A percentile compares a stretch with the other conserved stretches of the same genome.
Evolutionary conservation across 2,888 invertebrate genomes (phyloP).

Genomic region (Cryptosula pallasiana): DNA sequence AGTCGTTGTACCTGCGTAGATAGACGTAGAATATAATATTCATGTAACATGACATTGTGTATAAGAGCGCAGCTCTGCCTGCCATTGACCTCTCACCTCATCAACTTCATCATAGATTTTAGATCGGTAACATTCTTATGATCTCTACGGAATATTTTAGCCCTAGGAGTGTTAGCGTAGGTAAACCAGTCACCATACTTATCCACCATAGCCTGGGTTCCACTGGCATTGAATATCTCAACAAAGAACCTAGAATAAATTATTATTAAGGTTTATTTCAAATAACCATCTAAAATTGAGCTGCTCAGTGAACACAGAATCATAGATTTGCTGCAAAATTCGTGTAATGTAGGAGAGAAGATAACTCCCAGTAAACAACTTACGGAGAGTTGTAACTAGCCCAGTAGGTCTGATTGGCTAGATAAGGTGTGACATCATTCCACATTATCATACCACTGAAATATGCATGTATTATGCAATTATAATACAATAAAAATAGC

Average conservation of each 20-base stretch:
- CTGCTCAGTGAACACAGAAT: too few species aligned
- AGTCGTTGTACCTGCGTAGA: constrained; percentile 65
- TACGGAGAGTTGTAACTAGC: constrained; percentile 67
- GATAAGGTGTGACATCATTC: constrained; percentile 64
- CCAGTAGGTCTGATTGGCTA: constrained; percentile 66
- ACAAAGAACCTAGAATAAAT: constrained; percentile 58
- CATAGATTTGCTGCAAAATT: too few species aligned
- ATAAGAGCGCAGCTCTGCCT: too few species aligned
- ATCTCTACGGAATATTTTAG: constrained; percentile 62
- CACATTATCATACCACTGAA: constrained; percentile 55
- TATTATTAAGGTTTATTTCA: too few species aligned
- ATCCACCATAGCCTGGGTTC: constrained; percentile 58
- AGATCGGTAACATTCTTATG: constrained; percentile 60
- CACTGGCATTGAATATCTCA: constrained; percentile 63
- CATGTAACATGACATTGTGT: too few species aligned
- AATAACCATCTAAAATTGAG: too few species aligned
- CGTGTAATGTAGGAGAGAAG: too few species aligned
- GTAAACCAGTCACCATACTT: constrained; percentile 62
- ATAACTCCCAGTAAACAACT: too few species aligned
- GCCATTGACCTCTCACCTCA: constrained; percentile 52
- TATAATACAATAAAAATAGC: too few species aligned
- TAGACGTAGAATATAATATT: too few species aligned
- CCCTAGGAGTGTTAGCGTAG: constrained; percentile 63
- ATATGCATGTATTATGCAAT: too few species aligned
- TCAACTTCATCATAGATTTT: constrained; percentile 60